Evolutionary conservation across 2,888 invertebrate genomes (phyloP), one percentile per base, ranked within the genome.

Genomic region (Lepidocyrtinus sp.): DNA sequence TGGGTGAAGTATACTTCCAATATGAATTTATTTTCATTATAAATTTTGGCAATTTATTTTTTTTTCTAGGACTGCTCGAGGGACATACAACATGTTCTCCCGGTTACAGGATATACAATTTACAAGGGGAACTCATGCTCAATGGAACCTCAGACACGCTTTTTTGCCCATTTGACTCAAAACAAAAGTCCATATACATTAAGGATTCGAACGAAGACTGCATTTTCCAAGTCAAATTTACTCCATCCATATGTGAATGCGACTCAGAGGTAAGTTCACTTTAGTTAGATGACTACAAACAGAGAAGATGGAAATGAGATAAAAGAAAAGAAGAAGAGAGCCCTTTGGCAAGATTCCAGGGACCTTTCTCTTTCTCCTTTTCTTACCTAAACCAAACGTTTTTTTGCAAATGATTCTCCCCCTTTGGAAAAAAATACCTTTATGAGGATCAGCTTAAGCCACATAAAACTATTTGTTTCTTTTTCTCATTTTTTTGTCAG

Each of bases 111-210:
- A 84, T 86, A 72, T 83, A 84, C 75, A 86, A 85, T 78, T 68
- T 82, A 50, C 81, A 83, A 69, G 85, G 85, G 46, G 86, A 86
- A 70, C 81, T 82, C 73, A 74, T 86, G 78, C 83, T 86, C 81
- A 81, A 82, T 62, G 86, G 83, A 62, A 83, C 82, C 17, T 83
- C 85, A 50, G 85, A 84, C 83, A 85, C 84, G 65, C 82, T 86
- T 63, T 86, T 86, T 82, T 86, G 86, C 75, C 86, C 86, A 50
- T 85, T 86, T 75, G 86, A 86, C 83, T 85, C 85, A 36, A 85
- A 85, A 75, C 84, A 85, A 71, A 86, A 86, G 76, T 76, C 82
- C 68, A 85, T 86, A 64, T 82, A 76, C 62, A 70, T 86, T 69
- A 85, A 84, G 81, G 86, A 86, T 76, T 69, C 83, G 75, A 86